A percentile compares a stretch with the other conserved stretches of the same genome.
phyloP scores from a whole-genome alignment of 2,888 invertebrate genomes.

The Rhogogaster chlorosoma region DNA sequence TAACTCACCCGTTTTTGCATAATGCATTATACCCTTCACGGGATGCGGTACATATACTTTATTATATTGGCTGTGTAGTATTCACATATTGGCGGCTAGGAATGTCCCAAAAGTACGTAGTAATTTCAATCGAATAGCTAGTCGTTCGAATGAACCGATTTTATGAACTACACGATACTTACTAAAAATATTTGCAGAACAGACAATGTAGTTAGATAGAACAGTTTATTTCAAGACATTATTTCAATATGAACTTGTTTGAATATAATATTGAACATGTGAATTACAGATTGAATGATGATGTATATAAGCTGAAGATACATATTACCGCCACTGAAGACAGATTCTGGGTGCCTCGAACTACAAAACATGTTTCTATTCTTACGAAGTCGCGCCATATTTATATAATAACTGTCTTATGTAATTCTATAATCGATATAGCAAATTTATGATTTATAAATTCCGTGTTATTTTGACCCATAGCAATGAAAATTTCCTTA shows the following conservation, averaged over 20 bases:
- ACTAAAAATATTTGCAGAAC: background rate
- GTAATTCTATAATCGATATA: conserved; percentile 9
- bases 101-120: no score
- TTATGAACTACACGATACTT: background rate
- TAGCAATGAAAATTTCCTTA: conserved; percentile 1
- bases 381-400: conserved; percentile 13
- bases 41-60: no score
- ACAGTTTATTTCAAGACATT: conserved; percentile 51
- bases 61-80: no score
- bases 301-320: background rate
- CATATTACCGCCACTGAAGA: background rate
- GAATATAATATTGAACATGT: conserved; percentile 60
- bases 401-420: background rate
- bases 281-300: conserved; percentile 25
- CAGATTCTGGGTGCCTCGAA: background rate
- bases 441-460: conserved; percentile 6
- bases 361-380: conserved; percentile 19
- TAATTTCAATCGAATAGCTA: no score
- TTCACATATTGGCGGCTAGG: no score
- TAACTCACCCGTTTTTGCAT: no score
- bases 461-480: background rate
- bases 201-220: background rate
- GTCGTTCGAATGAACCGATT: no score
- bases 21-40: no score
- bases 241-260: conserved; percentile 72